Percentiles rank a stretch among this genome's conserved stretches.
Evolutionary conservation across 37 sponge, comb jelly and placozoan species (phyloP).

Genomic region (Geodia barretti): DNA sequence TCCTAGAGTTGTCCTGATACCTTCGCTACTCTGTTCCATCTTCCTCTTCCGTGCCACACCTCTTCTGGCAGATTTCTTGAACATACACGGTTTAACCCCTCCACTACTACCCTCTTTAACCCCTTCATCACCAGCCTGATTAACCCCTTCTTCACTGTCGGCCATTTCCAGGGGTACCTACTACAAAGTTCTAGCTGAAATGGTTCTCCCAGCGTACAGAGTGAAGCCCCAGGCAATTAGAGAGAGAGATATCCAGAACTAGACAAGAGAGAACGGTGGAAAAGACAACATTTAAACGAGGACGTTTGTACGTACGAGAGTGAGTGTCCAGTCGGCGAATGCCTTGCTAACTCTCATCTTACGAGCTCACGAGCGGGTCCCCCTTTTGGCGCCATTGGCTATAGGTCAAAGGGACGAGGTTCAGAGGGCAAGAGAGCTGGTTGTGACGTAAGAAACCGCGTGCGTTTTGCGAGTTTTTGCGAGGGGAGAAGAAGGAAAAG

Average conservation of each 20-base stretch:
- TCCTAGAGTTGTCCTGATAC: slow-evolving; percentile 3
- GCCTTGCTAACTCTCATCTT: neutral
- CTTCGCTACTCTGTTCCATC: slow-evolving; percentile 37
- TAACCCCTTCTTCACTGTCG: neutral
- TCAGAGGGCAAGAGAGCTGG: neutral
- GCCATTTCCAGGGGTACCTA: neutral
- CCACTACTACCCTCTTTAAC: neutral
- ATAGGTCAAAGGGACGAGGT: no score
- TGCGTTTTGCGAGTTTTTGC: neutral
- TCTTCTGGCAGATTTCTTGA: slow-evolving; percentile 52
- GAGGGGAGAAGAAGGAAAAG: no score
- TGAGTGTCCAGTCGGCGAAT: slow-evolving; percentile 3
- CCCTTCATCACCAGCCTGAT: neutral
- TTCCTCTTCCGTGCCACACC: slow-evolving; percentile 47
- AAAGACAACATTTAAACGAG: neutral
- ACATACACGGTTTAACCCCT: slow-evolving; percentile 57
- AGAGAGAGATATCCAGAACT: slow-evolving; percentile 26
- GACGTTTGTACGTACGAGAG: neutral
- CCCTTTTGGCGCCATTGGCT: no score
- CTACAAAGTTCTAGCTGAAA: slow-evolving; percentile 26
- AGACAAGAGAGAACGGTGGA: neutral
- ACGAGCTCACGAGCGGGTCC: no score
- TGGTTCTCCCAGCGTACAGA: slow-evolving; percentile 34
- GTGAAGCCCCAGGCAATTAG: slow-evolving; percentile 46
- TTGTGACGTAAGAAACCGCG: neutral